Conservation (phyloP, 2,797 vertebrate genomes). For the Champsocephalus esox region DNA sequence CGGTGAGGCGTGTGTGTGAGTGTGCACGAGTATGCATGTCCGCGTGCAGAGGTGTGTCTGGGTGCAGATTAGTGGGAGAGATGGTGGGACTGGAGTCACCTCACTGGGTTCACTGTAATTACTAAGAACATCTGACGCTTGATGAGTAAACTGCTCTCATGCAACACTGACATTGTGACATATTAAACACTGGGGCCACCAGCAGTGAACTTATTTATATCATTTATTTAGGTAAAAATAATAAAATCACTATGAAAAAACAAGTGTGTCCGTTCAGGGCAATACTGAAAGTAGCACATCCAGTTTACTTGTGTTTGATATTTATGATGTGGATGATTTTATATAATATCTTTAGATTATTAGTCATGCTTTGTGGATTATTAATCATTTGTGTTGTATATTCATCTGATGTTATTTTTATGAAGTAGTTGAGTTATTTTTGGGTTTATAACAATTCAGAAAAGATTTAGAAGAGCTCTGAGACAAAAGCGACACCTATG, state of each 20-base stretch:
- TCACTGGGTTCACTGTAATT: constrained; percentile 16
- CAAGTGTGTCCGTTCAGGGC: not conserved
- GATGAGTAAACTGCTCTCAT: not conserved
- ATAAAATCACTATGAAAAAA: not conserved
- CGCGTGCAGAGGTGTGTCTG: constrained; percentile 29
- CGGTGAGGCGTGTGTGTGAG: constrained; percentile 6
- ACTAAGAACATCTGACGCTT: not conserved
- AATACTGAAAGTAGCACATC: not conserved
- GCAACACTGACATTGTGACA: not conserved
- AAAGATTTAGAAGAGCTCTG: not conserved
- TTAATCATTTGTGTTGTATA: not conserved
- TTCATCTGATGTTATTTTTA: not conserved
- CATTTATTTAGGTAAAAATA: not conserved
- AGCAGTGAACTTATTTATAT: not conserved
- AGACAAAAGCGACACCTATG: not conserved
- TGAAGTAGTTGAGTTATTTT: not conserved
- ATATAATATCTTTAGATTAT: not conserved
- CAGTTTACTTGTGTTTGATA: not conserved
- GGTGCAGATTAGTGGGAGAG: constrained; percentile 10
- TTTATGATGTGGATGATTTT: not conserved
- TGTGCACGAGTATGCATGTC: constrained; percentile 2
- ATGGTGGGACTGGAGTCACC: not conserved
- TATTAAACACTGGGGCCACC: not conserved
- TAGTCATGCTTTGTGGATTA: not conserved
- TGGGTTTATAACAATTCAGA: not conserved